Percentiles rank a stretch among this genome's conserved stretches.
phyloP scores from a whole-genome alignment of 2,888 invertebrate genomes.

The Cantharis rufa region DNA sequence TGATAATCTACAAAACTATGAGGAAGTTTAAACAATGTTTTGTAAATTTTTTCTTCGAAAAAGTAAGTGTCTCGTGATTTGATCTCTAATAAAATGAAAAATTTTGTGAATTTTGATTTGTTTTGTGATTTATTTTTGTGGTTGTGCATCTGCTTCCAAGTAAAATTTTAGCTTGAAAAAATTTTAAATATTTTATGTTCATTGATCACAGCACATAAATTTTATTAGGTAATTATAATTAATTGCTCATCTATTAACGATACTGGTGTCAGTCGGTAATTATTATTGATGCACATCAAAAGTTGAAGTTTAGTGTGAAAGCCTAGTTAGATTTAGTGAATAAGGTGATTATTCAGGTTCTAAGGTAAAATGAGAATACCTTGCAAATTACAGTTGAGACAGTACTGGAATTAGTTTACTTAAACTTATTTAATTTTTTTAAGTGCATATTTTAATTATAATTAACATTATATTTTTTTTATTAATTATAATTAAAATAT shows the following conservation, averaged over 20 bases:
- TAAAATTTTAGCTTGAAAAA: neutral
- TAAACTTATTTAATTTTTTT: too few species aligned
- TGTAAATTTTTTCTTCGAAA: neutral
- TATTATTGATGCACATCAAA: neutral
- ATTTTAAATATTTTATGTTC: neutral
- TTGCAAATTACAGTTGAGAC: neutral
- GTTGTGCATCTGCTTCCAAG: neutral
- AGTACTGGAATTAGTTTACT: too few species aligned
- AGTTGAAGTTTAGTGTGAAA: neutral
- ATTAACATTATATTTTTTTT: too few species aligned
- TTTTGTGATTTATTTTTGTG: neutral
- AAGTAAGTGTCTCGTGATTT: neutral
- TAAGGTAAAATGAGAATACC: neutral
- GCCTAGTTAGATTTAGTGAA: neutral
- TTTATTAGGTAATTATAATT: neutral
- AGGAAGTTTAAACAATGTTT: neutral
- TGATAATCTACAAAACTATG: neutral
- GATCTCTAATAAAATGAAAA: neutral
- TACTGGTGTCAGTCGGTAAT: neutral
- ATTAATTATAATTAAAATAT: too few species aligned
- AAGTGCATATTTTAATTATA: too few species aligned
- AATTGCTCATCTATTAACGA: neutral
- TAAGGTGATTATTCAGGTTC: neutral
- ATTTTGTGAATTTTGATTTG: neutral
- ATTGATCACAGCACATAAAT: neutral